Base-by-base conservation (phyloP, 2,888 invertebrate species). In the Trisateles emortualis region DNA sequence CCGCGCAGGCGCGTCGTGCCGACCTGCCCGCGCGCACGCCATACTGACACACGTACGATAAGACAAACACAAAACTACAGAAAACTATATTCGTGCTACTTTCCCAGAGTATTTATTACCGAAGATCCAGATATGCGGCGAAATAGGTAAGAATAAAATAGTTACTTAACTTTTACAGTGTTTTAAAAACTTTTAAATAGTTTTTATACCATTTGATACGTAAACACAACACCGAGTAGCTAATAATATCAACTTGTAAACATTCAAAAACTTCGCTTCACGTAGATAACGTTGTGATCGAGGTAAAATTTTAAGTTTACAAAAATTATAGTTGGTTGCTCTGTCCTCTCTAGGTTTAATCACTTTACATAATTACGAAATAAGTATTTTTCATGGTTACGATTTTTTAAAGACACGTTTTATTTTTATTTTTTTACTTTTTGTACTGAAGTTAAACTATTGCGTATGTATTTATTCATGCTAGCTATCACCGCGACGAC, bases 401-500 rank as follows among this genome's bases (percentile, higher is more conserved):
- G 54, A 35, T 46, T 44, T 33, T 44, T 43, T 39, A 17, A 16
- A 38, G 2, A 19, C 17, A 11, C 10, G 9, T 19, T 40, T 41
- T 56, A 50, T 54, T 60, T 68, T 62, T 64, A 43, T 52, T 52
- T 51, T 51, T 62, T 14, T 14, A 33, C 35, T 49, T 68, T 70
- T 59, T 69, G 62, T 72, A 66, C 54, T 59, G 42, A 58, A 52
- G 55, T 59, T 72, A 49, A 48, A 64, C 61, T 64, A 58, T 69
- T 69, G 69, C 68, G 64, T 76, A 72, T 77, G 70, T 74, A 66
- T 80, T 76, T 86, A 81, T 86, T 84, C 72, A 78, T 72, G 78
- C 69, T 88, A 91, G 88, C 84, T 87, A 79, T 73, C 83, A 81
- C 57, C 87, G 85, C 64, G 89, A 90, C 70, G 88, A 89, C 71